Evolutionary conservation across 23 tunicate genomes (phyloP), one percentile per base, ranked within the genome.

Genomic region (Phallusia fumigata): DNA sequence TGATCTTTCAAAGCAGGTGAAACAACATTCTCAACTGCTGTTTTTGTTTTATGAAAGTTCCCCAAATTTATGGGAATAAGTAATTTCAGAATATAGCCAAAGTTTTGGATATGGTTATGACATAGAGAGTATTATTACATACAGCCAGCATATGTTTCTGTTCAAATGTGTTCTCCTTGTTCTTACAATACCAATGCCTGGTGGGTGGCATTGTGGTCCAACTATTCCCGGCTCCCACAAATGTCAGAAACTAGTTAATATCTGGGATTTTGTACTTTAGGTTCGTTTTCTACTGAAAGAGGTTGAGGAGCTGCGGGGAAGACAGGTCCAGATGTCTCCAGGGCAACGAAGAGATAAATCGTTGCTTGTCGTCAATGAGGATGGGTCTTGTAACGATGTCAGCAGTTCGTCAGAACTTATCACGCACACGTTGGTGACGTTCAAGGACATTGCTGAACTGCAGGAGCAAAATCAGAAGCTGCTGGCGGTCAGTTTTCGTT

Each of bases 381-480:
- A 88, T 77, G 98, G 92, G 0, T 81, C 90, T 0, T 92, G 92
- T 47, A 88, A 87, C 44, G 90, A 92, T 45, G 95, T 94, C 64
- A 80, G 90, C 78, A 85, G 88, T 85, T 86, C 98, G 34, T 85
- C 94, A 19, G 95, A 94, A 73, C 96, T 94, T 32, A 94, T 94
- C 45, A 53, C 88, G 26, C 82, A 89, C 34, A 82, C 93, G 30
- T 86, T 94, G 36, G 95, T 94, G 35, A 94, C 98, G n/a, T 94
- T 94, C 82, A 85, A 86, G 44, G 90, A 86, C 91, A 94, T 94
- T 44, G 82, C 83, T 30, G 98, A 89, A 36, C 83, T 94, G 6
- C 98, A 94, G 58, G 90, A 89, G 52, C 98, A 94, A 75, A 94
- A 94, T 69, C 87, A 86, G 80, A 88, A 88, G 47, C 83, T 93